Conservation (phyloP, 2,113 vertebrate species). For the Misgurnus anguillicaudatus region DNA sequence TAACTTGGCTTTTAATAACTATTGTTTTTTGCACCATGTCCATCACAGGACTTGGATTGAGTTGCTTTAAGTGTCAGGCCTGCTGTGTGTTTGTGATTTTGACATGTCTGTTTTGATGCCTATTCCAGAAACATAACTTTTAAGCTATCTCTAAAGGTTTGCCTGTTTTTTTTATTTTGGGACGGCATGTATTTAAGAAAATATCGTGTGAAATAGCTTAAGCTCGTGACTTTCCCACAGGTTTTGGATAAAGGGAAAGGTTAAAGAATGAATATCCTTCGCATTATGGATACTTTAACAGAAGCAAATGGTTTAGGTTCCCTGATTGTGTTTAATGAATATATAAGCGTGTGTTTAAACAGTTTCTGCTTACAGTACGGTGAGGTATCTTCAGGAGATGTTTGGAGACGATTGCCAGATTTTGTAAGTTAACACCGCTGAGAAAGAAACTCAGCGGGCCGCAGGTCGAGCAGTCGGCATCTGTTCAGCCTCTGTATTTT, state of each 20-base stretch:
- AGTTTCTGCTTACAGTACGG: not conserved
- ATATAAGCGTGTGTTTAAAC: not conserved
- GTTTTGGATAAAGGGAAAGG: conserved; percentile 30
- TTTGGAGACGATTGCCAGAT: conserved; percentile 54
- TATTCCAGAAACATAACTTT: conserved; percentile 40
- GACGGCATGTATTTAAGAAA: conserved; percentile 43
- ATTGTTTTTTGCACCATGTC: conserved; percentile 59
- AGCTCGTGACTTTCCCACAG: conserved; percentile 18
- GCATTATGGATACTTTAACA: not conserved
- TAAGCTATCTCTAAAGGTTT: conserved; percentile 32
- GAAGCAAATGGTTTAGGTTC: not conserved
- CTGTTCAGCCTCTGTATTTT: conserved; percentile 53
- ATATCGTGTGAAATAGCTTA: not conserved
- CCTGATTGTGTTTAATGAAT: not conserved
- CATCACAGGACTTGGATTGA: conserved; percentile 48
- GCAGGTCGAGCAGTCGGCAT: not conserved
- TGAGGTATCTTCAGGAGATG: conserved; percentile 23
- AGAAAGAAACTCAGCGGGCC: conserved; percentile 54
- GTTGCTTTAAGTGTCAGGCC: conserved; percentile 37
- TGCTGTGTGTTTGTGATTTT: no score
- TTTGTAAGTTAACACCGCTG: conserved; percentile 63
- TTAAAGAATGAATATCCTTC: not conserved
- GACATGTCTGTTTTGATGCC: not conserved
- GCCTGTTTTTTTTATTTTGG: not conserved
- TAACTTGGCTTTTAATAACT: conserved; percentile 36